Percentiles rank a stretch among this genome's conserved stretches.
Evolutionary conservation across 37 sponge, comb jelly and placozoan species (phyloP).

Genomic region (Halisarca cf. caerulea): DNA sequence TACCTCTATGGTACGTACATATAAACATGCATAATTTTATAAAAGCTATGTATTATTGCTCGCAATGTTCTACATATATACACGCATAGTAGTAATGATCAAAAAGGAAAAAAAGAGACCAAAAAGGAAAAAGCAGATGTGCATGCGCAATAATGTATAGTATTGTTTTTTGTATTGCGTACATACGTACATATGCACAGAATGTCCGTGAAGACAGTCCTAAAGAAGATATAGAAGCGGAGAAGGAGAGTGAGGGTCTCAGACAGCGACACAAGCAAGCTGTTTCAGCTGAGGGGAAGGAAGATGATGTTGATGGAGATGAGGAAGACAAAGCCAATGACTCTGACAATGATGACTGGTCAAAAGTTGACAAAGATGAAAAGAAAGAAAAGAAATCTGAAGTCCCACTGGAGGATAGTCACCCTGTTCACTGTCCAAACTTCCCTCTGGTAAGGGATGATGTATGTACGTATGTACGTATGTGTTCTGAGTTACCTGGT

Average conservation of each 20-base stretch:
- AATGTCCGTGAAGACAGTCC: too few relatives aligned
- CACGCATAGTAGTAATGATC: too few relatives aligned
- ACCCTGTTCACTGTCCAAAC: conserved; percentile 80
- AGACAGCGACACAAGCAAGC: too few relatives aligned
- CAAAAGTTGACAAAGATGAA: conserved; percentile 58
- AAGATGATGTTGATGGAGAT: conserved; percentile 13
- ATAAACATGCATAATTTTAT: too few relatives aligned
- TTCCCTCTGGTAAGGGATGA: conserved; percentile 68
- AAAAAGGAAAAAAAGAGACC: too few relatives aligned
- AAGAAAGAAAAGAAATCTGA: conserved; percentile 53
- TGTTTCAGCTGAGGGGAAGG: not conserved
- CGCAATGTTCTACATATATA: too few relatives aligned
- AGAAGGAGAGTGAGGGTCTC: not conserved
- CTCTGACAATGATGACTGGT: conserved; percentile 83
- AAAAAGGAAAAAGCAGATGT: too few relatives aligned
- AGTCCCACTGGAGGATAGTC: conserved; percentile 42
- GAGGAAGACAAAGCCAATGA: conserved; percentile 34
- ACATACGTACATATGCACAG: too few relatives aligned
- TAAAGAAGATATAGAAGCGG: not conserved
- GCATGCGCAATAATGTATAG: too few relatives aligned
- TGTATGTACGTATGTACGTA: not conserved
- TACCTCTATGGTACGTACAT: too few relatives aligned
- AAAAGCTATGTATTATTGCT: too few relatives aligned
- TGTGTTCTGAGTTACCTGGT: not conserved
- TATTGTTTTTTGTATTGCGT: too few relatives aligned